Evolutionary conservation across 2,113 vertebrate genomes (phyloP).

Genomic region (Pristiophorus japonicus): DNA sequence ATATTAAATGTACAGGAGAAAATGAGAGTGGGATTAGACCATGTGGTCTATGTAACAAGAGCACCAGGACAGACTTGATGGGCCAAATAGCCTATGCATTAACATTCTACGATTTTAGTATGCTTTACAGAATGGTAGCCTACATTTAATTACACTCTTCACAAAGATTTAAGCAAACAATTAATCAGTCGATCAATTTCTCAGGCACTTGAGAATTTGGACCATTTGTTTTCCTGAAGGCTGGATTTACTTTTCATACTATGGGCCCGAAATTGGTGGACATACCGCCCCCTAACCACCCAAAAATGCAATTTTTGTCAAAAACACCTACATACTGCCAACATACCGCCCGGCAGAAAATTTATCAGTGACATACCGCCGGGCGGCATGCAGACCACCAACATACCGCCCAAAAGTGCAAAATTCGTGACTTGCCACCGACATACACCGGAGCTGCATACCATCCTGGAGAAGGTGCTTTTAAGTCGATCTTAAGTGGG

Average conservation of each 20-base stretch:
- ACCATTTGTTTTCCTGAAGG: background rate
- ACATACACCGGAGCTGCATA: no score
- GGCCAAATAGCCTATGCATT: background rate
- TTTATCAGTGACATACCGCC: no score
- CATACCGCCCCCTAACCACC: no score
- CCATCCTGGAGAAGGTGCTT: no score
- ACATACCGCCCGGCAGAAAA: no score
- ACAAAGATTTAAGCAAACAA: background rate
- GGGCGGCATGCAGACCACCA: no score
- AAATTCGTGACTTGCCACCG: no score
- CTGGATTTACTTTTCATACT: background rate
- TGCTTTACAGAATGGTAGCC: background rate
- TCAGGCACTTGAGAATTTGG: background rate
- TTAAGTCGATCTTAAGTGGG: no score
- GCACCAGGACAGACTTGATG: background rate
- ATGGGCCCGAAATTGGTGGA: no score
- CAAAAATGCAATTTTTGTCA: no score
- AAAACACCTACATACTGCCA: no score
- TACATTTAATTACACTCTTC: background rate
- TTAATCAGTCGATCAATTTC: conserved; percentile 3
- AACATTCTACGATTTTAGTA: background rate
- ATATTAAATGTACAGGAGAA: background rate
- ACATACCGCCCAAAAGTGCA: no score
- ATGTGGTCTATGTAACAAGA: background rate
- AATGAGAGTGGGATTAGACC: background rate